These are phyloP conservation scores for Falco rusticolus DNA, from an alignment of 2,797 vertebrate genomes.

Conservation along the genomic window DNA sequence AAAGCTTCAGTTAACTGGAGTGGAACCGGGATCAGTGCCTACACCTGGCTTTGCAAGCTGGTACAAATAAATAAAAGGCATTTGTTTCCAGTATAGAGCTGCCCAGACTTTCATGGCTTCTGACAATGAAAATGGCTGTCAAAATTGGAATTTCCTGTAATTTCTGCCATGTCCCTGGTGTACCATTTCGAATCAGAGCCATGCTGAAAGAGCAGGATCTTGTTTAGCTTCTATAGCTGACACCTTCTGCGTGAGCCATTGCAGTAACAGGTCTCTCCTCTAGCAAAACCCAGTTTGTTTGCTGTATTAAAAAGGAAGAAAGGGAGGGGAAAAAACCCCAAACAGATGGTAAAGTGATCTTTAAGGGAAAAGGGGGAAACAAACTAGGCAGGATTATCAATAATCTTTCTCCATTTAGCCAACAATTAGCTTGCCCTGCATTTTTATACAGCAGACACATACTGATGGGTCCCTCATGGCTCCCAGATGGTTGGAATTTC, in stretches of 20 bases:
- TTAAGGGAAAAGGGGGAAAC: not conserved
- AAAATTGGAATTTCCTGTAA: not conserved
- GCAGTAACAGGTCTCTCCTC: not conserved
- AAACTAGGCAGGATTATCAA: not conserved
- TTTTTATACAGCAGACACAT: fast-evolving
- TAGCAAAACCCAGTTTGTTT: not conserved
- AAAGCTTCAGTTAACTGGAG: not conserved
- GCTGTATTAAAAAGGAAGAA: not conserved
- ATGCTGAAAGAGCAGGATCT: not conserved
- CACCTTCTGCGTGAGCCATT: no score
- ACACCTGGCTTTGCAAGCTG: not conserved
- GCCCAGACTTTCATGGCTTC: not conserved
- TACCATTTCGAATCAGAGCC: not conserved
- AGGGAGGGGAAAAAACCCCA: no score
- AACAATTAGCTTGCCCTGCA: fast-evolving
- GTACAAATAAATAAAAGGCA: not conserved
- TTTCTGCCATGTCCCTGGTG: not conserved
- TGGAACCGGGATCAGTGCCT: not conserved
- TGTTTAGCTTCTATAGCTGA: not conserved
- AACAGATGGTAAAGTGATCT: not conserved
- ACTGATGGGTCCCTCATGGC: not conserved
- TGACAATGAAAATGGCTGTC: not conserved
- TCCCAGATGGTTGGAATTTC: not conserved
- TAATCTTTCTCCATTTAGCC: not conserved
- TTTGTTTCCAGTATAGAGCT: not conserved